A percentile compares a stretch with the other conserved stretches of the same genome.
Evolutionary conservation across 2,888 invertebrate species (phyloP).

Genomic region (Leptinotarsa juncta): DNA sequence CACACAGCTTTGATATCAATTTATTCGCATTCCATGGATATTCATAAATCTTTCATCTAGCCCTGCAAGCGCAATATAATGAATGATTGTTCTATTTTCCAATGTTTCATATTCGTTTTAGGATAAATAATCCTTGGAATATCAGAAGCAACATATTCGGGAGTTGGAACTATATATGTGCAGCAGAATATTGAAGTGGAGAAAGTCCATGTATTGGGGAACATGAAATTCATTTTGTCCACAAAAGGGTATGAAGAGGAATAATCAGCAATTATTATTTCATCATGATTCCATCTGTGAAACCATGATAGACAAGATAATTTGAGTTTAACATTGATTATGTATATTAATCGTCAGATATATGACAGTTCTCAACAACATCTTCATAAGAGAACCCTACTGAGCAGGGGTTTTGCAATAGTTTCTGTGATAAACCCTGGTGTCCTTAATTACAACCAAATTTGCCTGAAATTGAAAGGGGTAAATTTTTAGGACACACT

Average conservation of each 20-base stretch:
- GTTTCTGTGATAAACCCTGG: too few relatives aligned
- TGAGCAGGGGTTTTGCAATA: too few relatives aligned
- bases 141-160: neutral
- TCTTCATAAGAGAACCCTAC: too few relatives aligned
- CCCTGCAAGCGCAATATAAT: neutral
- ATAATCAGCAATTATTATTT: neutral
- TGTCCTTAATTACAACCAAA: too few relatives aligned
- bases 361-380: too few relatives aligned
- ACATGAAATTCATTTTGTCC: conserved; percentile 1
- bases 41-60: neutral
- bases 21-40: neutral
- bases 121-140: neutral
- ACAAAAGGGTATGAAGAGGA: neutral
- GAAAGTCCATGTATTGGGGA: neutral
- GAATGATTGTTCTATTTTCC: neutral
- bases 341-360: too few relatives aligned
- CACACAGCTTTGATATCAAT: conserved; percentile 7
- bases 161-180: neutral
- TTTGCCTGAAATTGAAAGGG: too few relatives aligned
- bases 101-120: neutral
- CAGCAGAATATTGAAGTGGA: neutral
- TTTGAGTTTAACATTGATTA: too few relatives aligned
- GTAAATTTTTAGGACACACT: too few relatives aligned
- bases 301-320: neutral
- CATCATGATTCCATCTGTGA: neutral